phyloP scores from a whole-genome alignment of 2,888 invertebrate species.

The Deilephila porcellus region DNA sequence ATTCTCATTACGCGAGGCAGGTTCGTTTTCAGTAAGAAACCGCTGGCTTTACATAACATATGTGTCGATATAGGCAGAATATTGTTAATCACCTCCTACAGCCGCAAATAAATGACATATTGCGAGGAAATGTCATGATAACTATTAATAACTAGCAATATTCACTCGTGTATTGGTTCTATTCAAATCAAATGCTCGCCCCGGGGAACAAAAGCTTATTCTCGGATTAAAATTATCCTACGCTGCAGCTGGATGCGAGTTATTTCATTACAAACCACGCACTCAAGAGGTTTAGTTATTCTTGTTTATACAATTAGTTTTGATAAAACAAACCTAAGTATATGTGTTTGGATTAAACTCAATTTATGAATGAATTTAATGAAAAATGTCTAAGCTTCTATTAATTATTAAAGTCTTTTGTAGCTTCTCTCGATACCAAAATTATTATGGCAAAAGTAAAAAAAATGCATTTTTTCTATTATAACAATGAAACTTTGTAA shows the following conservation, averaged over 20 bases:
- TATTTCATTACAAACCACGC: background rate
- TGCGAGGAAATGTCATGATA: background rate
- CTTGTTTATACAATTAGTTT: background rate
- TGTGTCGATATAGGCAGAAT: background rate
- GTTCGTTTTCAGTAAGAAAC: too few species aligned
- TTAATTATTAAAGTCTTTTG: too few species aligned
- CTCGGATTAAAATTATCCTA: slow-evolving; percentile 13
- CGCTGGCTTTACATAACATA: too few species aligned
- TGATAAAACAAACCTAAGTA: background rate
- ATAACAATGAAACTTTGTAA: too few species aligned
- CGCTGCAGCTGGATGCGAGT: background rate
- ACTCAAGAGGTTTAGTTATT: background rate
- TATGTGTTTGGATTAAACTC: background rate
- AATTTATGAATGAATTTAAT: background rate
- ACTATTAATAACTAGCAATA: background rate
- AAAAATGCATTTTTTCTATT: too few species aligned
- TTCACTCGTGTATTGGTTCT: background rate
- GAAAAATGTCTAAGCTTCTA: too few species aligned
- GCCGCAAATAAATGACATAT: slow-evolving; percentile 6
- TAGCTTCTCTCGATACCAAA: too few species aligned
- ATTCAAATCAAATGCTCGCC: slow-evolving; percentile 34
- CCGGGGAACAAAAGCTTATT: slow-evolving; percentile 13
- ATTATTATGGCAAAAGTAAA: too few species aligned
- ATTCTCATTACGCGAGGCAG: too few species aligned
- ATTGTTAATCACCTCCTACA: background rate